Evolutionary conservation across 2,113 vertebrate genomes (phyloP).

Genomic region (Baryphthengus martii): DNA sequence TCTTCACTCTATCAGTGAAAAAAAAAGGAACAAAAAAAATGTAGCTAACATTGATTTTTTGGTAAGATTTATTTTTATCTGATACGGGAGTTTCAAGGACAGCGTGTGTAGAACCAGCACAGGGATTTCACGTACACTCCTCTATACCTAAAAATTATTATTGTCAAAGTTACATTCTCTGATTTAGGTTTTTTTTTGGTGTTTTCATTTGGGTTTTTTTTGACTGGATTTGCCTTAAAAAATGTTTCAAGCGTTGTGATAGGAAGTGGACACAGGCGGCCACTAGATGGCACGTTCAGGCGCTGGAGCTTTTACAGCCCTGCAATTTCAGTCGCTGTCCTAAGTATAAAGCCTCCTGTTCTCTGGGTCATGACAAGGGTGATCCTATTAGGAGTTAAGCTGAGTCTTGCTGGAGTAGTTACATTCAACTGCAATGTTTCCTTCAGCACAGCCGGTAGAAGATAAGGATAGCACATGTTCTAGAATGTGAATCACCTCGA

Average conservation of each 20-base stretch:
- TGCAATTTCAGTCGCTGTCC: fast-evolving
- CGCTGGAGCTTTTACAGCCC: background rate
- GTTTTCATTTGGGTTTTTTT: background rate
- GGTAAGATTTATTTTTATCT: background rate
- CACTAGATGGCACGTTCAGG: constrained; percentile 32
- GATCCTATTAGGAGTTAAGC: background rate
- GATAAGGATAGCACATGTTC: background rate
- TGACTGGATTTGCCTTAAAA: background rate
- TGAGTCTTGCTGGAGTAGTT: background rate
- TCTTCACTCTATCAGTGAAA: background rate
- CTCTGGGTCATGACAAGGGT: background rate
- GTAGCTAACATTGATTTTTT: background rate
- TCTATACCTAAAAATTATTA: background rate
- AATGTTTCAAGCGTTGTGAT: background rate
- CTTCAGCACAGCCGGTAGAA: background rate
- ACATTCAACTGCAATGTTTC: background rate
- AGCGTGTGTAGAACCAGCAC: background rate
- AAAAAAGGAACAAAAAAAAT: background rate
- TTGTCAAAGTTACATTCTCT: background rate
- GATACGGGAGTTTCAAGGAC: background rate
- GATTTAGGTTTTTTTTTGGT: too few species aligned
- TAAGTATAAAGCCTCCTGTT: fast-evolving
- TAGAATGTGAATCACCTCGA: background rate
- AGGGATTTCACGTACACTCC: background rate
- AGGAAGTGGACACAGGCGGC: background rate